These are phyloP conservation scores for Tachycineta bicolor DNA, from an alignment of 2,113 vertebrate genomes.

Conservation along the genomic window DNA sequence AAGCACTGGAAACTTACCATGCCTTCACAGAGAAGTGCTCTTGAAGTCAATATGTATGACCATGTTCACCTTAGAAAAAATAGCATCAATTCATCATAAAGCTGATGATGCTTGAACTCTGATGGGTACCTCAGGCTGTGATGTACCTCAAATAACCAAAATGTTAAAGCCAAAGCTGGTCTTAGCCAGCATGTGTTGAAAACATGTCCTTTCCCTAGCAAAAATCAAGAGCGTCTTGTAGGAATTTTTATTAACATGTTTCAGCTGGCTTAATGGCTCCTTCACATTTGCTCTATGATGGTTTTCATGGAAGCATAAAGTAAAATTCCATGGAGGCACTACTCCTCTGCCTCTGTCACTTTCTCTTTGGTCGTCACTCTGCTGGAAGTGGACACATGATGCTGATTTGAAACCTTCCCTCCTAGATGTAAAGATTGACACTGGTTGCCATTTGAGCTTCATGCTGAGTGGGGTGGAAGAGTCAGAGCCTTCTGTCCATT, in stretches of 20 bases:
- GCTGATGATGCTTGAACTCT: background rate
- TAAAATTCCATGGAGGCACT: background rate
- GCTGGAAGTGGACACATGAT: background rate
- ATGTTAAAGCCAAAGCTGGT: background rate
- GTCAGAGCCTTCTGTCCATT: background rate
- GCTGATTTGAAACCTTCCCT: background rate
- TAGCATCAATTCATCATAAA: background rate
- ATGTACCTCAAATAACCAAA: background rate
- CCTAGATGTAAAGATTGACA: background rate
- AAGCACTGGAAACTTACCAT: background rate
- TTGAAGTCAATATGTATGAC: too few relatives aligned
- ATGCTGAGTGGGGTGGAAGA: background rate
- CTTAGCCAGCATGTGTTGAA: background rate
- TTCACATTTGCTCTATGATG: fast-evolving
- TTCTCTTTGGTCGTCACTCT: background rate
- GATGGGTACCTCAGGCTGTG: background rate
- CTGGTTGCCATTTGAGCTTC: background rate
- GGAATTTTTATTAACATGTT: background rate
- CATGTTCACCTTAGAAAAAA: background rate
- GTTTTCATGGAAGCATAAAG: background rate
- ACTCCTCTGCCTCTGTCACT: background rate
- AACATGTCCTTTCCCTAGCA: background rate
- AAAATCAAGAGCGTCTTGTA: background rate
- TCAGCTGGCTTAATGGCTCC: background rate
- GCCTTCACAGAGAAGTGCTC: background rate